Evolutionary conservation across 2,888 invertebrate genomes (phyloP).

Genomic region (Himalopsyche tibetana): DNA sequence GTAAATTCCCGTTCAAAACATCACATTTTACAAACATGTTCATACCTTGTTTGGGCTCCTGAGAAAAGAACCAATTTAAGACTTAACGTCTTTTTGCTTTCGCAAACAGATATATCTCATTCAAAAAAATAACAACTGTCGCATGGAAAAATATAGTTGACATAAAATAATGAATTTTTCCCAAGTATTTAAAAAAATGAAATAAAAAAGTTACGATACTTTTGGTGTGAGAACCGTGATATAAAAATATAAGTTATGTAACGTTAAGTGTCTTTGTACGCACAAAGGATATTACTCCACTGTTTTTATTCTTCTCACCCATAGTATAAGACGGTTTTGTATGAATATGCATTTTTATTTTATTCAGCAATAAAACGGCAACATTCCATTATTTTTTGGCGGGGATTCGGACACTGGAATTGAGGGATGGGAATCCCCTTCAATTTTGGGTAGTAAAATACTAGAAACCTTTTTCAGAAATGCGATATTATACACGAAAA

Average conservation of each 20-base stretch:
- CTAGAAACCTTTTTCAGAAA: slow-evolving; percentile 42
- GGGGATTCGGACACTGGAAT: slow-evolving; percentile 59
- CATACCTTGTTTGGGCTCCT: no score
- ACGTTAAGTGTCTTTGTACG: slow-evolving; percentile 63
- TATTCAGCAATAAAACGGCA: slow-evolving; percentile 64
- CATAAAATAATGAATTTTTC: no score
- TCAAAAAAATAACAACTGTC: no score
- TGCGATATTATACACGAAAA: slow-evolving; percentile 24
- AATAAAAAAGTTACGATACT: slow-evolving; percentile 16
- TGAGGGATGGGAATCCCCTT: slow-evolving; percentile 44
- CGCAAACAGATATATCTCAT: no score
- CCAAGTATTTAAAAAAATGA: no score
- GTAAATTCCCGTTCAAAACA: no score
- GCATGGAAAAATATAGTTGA: no score
- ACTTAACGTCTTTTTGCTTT: no score
- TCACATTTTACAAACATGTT: no score
- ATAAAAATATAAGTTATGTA: slow-evolving; percentile 53
- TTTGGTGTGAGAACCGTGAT: not conserved
- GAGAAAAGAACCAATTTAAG: no score
- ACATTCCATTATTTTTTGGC: slow-evolving; percentile 64
- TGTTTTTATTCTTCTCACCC: slow-evolving; percentile 65
- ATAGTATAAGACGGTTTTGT: slow-evolving; percentile 62
- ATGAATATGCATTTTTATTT: slow-evolving; percentile 66
- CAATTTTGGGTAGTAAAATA: slow-evolving; percentile 33
- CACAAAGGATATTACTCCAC: slow-evolving; percentile 56